Conservation (phyloP, 2,888 invertebrate genomes). For the Keiferia lycopersicella region DNA sequence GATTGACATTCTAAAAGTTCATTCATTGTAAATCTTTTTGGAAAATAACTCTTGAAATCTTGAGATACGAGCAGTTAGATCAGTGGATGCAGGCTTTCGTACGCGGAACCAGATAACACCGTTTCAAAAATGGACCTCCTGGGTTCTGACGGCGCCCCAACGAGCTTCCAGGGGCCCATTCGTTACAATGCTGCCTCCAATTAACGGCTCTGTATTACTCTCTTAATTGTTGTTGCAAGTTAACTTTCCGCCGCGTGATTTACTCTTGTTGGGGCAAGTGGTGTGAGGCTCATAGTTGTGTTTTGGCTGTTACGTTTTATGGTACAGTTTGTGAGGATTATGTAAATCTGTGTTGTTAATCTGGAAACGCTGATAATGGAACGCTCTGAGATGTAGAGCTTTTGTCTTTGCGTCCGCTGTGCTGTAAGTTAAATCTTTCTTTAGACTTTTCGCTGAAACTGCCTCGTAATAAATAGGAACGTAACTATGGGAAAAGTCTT, state of each 20-base stretch:
- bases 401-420: not conserved
- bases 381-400: not conserved
- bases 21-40: too few relatives aligned
- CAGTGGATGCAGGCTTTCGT: too few relatives aligned
- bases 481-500: too few relatives aligned
- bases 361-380: not conserved
- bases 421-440: not conserved
- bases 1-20: too few relatives aligned
- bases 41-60: too few relatives aligned
- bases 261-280: conserved; percentile 32
- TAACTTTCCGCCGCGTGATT: conserved; percentile 48
- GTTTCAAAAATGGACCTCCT: not conserved
- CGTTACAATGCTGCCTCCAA: conserved; percentile 55
- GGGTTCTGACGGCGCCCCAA: conserved; percentile 32
- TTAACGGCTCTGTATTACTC: conserved; percentile 56
- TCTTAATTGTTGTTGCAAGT: conserved; percentile 61
- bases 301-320: conserved; percentile 25
- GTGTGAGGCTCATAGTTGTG: not conserved
- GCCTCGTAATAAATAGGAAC: too few relatives aligned
- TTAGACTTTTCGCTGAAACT: too few relatives aligned
- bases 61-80: too few relatives aligned
- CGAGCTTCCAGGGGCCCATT: conserved; percentile 52
- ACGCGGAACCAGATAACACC: too few relatives aligned
- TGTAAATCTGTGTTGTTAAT: not conserved
- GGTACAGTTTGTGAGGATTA: conserved; percentile 11